A percentile compares a stretch with the other conserved stretches of the same genome.
phyloP scores from a whole-genome alignment of 2,888 invertebrate species.

The Philereme vetulata region DNA sequence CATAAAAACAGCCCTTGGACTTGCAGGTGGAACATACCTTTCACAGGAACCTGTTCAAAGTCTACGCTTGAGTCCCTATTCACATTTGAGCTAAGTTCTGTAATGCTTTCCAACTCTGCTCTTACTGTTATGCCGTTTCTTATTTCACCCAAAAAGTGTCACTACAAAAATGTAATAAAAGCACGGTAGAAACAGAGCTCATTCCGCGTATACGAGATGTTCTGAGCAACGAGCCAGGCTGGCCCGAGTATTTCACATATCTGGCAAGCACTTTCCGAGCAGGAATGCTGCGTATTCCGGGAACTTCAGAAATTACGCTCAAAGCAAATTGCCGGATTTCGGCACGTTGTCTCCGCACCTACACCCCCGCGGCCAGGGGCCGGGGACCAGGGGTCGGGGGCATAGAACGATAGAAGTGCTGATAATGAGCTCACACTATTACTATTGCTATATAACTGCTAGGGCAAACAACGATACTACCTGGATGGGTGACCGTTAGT shows the following conservation, averaged over 20 bases:
- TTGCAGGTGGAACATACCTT: no score
- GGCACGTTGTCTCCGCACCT: constrained; percentile 18
- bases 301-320: constrained; percentile 36
- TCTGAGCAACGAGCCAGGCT: not conserved
- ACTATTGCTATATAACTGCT: no score
- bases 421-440: no score
- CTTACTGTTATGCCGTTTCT: not conserved
- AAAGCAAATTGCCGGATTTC: constrained; percentile 35
- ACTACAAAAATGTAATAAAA: constrained; percentile 19
- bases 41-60: no score
- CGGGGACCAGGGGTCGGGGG: no score
- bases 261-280: constrained; percentile 10
- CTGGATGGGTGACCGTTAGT: no score
- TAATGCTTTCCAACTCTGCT: no score
- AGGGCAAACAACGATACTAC: no score
- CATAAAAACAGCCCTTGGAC: no score
- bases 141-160: constrained; percentile 11
- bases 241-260: not conserved
- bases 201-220: constrained; percentile 5
- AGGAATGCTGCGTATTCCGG: constrained; percentile 28
- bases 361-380: not conserved
- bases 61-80: no score
- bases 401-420: no score
- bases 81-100: no score
- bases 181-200: constrained; percentile 13